Base-by-base conservation (phyloP, 2,797 vertebrate genomes). In the Pelodytes ibericus region DNA sequence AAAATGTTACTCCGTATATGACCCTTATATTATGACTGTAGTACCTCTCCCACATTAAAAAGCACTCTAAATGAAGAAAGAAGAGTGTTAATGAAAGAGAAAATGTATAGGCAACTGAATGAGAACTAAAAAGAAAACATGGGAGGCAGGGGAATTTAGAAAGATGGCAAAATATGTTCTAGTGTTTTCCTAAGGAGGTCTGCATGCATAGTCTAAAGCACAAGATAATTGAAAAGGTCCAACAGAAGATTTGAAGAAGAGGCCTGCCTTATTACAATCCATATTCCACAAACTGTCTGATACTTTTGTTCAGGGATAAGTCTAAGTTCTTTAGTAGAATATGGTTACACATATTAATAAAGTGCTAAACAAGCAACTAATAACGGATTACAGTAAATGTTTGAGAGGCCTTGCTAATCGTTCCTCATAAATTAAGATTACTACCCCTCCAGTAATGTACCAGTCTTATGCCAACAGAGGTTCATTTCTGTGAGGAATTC, bases 1-100 rank as follows among this genome's bases (percentile, higher is more conserved):
- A 91, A 93, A 93, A 90, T 80, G 86, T 90, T 89, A 90, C 89
- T 91, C 87, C 85, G 88, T 88, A 87, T 89, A 82, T 89, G 90
- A 91, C 89, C 87, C 87, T 61, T 47, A 77, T 83, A 84, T 86
- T 87, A 85, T 53, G 73, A 82, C 85, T 89, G 85, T 88, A 91
- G 90, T 88, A 84, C 84, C 88, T 88, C 84, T 87, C 89, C 80
- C 71, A 85, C 90, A 89, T 89, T 91, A 90, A 89, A 91, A 91
- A 89, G 87, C 88, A 90, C 90, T 90, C 90, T 87, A n/a, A 0
- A 83, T 82, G 79, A 83, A 85, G 83, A 81, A 72, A 82, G 82
- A 86, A 79, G 77, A 62, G 76, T 83, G 77, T 85, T 84, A 86
- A 81, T 89, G 83, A 82, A 88, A 83, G 75, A 81, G 31, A 79